Conservation (phyloP, 2,113 vertebrate genomes). For the Zosterops pallidus region DNA sequence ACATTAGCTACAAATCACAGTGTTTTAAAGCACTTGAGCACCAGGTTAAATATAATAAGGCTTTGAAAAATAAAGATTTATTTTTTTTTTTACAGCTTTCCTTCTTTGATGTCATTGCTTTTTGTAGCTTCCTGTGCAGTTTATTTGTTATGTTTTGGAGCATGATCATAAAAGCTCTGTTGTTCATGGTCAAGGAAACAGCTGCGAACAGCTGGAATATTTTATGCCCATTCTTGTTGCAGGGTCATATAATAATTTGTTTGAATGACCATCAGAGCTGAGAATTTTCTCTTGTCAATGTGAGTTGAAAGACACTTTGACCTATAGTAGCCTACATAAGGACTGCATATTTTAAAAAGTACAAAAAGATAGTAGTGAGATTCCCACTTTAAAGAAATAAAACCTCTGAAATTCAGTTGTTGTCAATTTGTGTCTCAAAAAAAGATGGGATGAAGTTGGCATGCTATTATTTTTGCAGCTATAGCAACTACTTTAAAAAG, state of each 20-base stretch:
- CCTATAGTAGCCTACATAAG: not conserved
- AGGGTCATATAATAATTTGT: not conserved
- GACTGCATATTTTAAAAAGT: not conserved
- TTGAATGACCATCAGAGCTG: not conserved
- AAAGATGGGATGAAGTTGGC: not conserved
- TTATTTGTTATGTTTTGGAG: not conserved
- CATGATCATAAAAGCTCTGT: not conserved
- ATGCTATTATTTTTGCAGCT: not conserved
- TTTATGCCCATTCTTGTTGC: not conserved
- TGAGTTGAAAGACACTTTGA: not conserved
- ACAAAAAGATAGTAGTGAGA: not conserved
- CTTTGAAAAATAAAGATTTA: not conserved
- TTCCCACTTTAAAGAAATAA: conserved; percentile 9
- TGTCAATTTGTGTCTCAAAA: not conserved
- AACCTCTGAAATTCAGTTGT: not conserved
- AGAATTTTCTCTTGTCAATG: not conserved
- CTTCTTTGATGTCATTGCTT: not conserved
- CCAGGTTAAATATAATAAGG: not conserved
- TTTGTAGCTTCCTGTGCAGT: not conserved
- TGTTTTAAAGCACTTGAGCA: not conserved
- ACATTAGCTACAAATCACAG: not conserved
- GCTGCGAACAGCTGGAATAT: not conserved
- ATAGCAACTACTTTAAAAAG: not conserved
- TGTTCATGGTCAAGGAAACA: conserved; percentile 1
- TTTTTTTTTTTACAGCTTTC: not conserved